Evolutionary conservation across 1,140 invertebrate species (phyloP).

Genomic region (Lepidurus arcticus): DNA sequence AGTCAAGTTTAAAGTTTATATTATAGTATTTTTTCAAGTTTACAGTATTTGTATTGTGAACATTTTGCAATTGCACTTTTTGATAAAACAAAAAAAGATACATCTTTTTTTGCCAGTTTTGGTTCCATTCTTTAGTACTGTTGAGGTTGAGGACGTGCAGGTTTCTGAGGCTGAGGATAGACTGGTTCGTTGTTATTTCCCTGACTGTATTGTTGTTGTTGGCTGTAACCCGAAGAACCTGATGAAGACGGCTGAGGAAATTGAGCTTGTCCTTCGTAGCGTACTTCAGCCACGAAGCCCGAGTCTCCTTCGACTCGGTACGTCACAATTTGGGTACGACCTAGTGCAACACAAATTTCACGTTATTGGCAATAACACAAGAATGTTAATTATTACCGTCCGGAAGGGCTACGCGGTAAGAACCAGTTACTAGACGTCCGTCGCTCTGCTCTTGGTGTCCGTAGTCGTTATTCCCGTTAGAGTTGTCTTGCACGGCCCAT

Average conservation of each 20-base stretch:
- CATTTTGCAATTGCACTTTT: no score
- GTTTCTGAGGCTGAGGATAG: neutral
- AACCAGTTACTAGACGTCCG: conserved; percentile 36
- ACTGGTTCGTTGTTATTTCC: neutral
- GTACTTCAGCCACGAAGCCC: conserved; percentile 39
- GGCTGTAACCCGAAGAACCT: neutral
- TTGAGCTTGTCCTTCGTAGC: conserved; percentile 38
- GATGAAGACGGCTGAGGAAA: neutral
- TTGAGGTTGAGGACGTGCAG: neutral
- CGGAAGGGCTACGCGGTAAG: conserved; percentile 39
- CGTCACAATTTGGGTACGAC: conserved; percentile 38
- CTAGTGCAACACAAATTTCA: neutral
- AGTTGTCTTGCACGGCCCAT: conserved; percentile 34
- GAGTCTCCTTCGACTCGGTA: conserved; percentile 38
- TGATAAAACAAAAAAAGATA: no score
- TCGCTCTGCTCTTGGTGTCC: conserved; percentile 35
- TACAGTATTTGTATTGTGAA: no score
- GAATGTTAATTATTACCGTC: conserved; percentile 33
- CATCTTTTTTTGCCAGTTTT: no score
- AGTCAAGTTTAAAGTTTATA: no score
- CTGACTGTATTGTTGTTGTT: conserved; percentile 5
- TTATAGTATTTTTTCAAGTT: no score
- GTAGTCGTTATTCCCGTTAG: conserved; percentile 33
- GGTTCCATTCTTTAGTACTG: neutral
- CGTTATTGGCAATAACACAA: neutral